A percentile compares a stretch with the other conserved stretches of the same genome.
phyloP scores from a whole-genome alignment of 1,140 invertebrate species.

The Calycopis cecrops region DNA sequence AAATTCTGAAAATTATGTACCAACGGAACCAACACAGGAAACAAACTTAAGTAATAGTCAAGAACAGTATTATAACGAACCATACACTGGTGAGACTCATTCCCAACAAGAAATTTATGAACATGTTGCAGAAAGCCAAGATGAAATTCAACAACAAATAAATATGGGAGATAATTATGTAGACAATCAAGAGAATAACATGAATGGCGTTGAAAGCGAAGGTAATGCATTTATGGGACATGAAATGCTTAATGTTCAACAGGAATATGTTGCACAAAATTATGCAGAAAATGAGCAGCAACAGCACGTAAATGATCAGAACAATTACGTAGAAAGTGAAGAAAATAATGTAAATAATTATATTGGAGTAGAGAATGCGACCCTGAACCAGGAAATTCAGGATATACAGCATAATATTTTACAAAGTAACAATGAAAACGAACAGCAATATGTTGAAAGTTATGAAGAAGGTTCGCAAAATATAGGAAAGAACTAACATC shows the following conservation, averaged over 20 bases:
- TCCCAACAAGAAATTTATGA: neutral
- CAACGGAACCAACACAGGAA: neutral
- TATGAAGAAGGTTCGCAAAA: conserved; percentile 8
- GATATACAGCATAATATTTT: too few species aligned
- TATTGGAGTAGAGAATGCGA: too few species aligned
- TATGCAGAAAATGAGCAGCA: conserved; percentile 15
- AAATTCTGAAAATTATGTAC: neutral
- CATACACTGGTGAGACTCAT: neutral
- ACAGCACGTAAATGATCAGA: conserved; percentile 18
- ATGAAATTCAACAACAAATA: conserved; percentile 12
- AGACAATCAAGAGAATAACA: neutral
- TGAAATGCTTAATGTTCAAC: neutral
- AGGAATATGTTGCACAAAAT: conserved; percentile 12
- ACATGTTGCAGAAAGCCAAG: conserved; percentile 1
- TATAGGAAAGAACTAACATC: too few species aligned
- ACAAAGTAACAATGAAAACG: neutral
- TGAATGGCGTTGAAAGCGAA: conserved; percentile 3
- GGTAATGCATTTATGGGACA: neutral
- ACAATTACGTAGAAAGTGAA: neutral
- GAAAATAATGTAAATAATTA: neutral
- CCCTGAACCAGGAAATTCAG: too few species aligned
- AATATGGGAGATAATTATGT: neutral
- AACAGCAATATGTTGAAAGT: conserved; percentile 10
- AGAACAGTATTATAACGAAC: neutral
- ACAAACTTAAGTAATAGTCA: conserved; percentile 12